These are phyloP conservation scores for Sebastiscus albofasciatus DNA, from an alignment of 2,797 vertebrate genomes.

Conservation along the genomic window DNA sequence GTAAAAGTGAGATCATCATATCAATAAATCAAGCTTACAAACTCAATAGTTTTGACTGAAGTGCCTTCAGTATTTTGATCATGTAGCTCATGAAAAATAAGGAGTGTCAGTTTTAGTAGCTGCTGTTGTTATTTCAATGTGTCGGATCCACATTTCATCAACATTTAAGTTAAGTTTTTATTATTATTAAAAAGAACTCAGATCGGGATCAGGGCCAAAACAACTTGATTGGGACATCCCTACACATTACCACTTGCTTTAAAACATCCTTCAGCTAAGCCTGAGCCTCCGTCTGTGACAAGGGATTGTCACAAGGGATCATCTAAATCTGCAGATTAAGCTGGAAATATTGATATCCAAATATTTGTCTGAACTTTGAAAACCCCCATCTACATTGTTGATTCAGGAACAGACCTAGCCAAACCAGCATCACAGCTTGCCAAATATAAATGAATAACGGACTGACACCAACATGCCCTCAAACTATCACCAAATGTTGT, in stretches of 20 bases:
- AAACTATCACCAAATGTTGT: neutral
- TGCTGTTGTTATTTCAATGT: neutral
- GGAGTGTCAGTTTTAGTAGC: neutral
- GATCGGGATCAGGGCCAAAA: neutral
- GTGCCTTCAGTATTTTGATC: no score
- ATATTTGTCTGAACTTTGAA: constrained; percentile 30
- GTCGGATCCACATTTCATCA: neutral
- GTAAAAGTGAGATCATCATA: neutral
- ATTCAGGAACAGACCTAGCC: neutral
- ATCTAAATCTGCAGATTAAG: constrained; percentile 22
- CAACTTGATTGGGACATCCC: neutral
- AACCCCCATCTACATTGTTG: neutral
- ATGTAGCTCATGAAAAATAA: no score
- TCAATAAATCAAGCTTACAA: neutral
- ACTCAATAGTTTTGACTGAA: neutral
- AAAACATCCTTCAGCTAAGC: neutral
- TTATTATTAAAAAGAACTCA: neutral
- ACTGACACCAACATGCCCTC: neutral
- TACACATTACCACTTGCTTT: neutral
- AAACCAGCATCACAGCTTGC: neutral
- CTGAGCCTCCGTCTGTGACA: neutral
- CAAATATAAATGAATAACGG: neutral
- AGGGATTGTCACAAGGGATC: neutral
- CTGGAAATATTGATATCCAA: constrained; percentile 11
- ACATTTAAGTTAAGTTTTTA: neutral